Percentiles rank a stretch among this genome's conserved stretches.
Evolutionary conservation across 2,113 vertebrate genomes (phyloP).

Genomic region (Labeo rohita): DNA sequence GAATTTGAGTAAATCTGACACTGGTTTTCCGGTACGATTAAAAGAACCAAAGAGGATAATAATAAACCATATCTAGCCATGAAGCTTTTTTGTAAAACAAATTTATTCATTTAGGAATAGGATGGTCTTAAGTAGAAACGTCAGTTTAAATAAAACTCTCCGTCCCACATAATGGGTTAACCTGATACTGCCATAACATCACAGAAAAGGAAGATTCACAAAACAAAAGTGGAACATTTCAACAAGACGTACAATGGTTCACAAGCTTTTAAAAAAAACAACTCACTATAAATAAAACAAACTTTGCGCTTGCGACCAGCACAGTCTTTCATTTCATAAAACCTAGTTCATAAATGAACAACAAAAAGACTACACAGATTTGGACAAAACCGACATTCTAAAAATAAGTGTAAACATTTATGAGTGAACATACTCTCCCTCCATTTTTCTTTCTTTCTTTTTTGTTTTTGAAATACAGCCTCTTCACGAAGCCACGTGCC

Average conservation of each 20-base stretch:
- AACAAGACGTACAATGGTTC: slow-evolving; percentile 81
- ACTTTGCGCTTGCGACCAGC: slow-evolving; percentile 83
- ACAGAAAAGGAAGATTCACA: slow-evolving; percentile 80
- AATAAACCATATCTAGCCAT: slow-evolving; percentile 53
- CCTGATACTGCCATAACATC: slow-evolving; percentile 85
- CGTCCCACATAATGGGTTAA: slow-evolving; percentile 74
- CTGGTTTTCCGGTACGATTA: not conserved
- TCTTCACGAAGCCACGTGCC: slow-evolving; percentile 76
- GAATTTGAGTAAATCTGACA: not conserved
- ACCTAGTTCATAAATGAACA: slow-evolving; percentile 65
- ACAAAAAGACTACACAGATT: slow-evolving; percentile 72
- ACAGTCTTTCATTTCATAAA: slow-evolving; percentile 78
- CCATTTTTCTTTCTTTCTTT: slow-evolving; percentile 57
- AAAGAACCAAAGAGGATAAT: slow-evolving; percentile 50
- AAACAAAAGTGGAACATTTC: slow-evolving; percentile 68
- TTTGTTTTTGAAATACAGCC: slow-evolving; percentile 76
- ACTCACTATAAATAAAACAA: slow-evolving; percentile 94
- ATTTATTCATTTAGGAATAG: slow-evolving; percentile 87
- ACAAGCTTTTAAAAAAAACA: slow-evolving; percentile 74
- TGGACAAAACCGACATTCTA: slow-evolving; percentile 76
- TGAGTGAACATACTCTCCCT: slow-evolving; percentile 72
- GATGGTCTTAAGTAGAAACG: slow-evolving; percentile 82
- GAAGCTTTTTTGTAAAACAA: slow-evolving; percentile 75
- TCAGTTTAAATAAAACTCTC: slow-evolving; percentile 79
- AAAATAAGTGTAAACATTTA: slow-evolving; percentile 86